Evolutionary conservation across 2,888 invertebrate species (phyloP).

Genomic region (Galeruca laticollis): DNA sequence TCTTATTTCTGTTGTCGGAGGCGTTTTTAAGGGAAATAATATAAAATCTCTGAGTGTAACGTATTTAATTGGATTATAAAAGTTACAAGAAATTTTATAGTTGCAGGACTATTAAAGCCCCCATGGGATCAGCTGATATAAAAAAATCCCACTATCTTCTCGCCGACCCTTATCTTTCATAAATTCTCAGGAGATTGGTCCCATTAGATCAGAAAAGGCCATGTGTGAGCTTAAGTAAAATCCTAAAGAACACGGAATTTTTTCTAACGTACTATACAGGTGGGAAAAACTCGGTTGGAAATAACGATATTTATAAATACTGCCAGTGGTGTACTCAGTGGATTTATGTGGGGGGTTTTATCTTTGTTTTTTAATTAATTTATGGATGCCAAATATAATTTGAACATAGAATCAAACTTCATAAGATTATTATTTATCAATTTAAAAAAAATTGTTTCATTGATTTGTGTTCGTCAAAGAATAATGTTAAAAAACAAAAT

Average conservation of each 20-base stretch:
- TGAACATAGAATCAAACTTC: too few species aligned
- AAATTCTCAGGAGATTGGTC: background rate
- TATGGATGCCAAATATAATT: too few species aligned
- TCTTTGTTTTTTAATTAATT: too few species aligned
- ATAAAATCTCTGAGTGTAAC: background rate
- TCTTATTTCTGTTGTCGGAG: too few species aligned
- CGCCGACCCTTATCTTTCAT: constrained; percentile 1
- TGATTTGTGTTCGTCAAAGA: too few species aligned
- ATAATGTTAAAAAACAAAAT: too few species aligned
- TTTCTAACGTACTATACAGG: background rate
- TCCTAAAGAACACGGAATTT: background rate
- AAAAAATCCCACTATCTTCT: background rate
- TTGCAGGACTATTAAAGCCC: background rate
- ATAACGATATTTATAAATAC: background rate
- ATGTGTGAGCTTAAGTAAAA: constrained; percentile 6
- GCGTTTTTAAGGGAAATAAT: too few species aligned
- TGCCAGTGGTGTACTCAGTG: background rate
- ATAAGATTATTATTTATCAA: too few species aligned
- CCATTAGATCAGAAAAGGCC: background rate
- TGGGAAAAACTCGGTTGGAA: background rate
- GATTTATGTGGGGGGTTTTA: background rate
- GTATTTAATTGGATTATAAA: constrained; percentile 1
- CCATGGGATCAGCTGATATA: background rate
- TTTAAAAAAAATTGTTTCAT: too few species aligned
- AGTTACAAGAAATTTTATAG: constrained; percentile 4